phyloP scores from a whole-genome alignment of 2,888 invertebrate genomes.

The Ornithoptera alexandrae region DNA sequence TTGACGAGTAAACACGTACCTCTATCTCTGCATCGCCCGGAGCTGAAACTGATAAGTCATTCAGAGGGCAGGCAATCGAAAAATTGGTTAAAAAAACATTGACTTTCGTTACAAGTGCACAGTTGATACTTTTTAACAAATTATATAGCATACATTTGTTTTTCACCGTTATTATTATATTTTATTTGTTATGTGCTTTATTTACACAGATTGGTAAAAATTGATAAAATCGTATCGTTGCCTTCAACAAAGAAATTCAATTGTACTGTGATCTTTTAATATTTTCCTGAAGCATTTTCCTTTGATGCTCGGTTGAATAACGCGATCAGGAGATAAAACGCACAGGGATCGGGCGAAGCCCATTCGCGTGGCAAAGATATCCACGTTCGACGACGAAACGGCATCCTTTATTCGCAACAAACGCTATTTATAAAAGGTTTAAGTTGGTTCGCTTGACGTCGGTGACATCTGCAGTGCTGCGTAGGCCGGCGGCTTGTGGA shows the following conservation, averaged over 20 bases:
- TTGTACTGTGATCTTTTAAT: constrained; percentile 63
- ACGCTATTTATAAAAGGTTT: constrained; percentile 50
- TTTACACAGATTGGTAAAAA: constrained; percentile 11
- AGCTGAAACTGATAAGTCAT: constrained; percentile 45
- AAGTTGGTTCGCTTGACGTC: constrained; percentile 39
- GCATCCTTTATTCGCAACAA: constrained; percentile 29
- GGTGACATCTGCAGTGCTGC: constrained; percentile 11
- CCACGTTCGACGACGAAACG: constrained; percentile 32
- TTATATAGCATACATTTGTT: constrained; percentile 6
- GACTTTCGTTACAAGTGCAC: constrained; percentile 24
- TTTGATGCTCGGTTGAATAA: constrained; percentile 75
- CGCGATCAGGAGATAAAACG: constrained; percentile 76
- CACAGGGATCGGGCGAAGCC: constrained; percentile 54
- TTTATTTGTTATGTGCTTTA: constrained; percentile 5
- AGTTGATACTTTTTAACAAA: constrained; percentile 18
- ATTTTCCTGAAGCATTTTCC: constrained; percentile 65
- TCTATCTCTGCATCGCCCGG: constrained; percentile 49
- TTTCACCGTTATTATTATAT: constrained; percentile 3
- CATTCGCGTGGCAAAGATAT: constrained; percentile 58
- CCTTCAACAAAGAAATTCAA: constrained; percentile 41
- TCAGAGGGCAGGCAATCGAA: constrained; percentile 35
- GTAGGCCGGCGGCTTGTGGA: constrained; percentile 1
- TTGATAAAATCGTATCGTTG: constrained; percentile 16
- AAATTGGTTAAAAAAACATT: constrained; percentile 32
- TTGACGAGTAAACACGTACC: constrained; percentile 57